A percentile compares a stretch with the other conserved stretches of the same genome.
Evolutionary conservation across 1,140 invertebrate genomes (phyloP).

Genomic region (Bicyclus anynana): DNA sequence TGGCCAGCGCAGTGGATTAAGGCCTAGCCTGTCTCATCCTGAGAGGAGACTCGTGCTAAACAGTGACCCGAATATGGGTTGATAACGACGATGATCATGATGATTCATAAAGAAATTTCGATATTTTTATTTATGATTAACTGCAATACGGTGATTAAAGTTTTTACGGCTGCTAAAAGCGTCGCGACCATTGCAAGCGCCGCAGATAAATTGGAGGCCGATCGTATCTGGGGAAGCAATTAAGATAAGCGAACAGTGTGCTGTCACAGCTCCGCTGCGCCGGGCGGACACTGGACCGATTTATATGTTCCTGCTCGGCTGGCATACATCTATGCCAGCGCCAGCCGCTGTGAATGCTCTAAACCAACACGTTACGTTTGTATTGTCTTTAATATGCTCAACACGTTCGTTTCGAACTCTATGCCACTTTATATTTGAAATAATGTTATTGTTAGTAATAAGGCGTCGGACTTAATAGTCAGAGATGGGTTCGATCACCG

Average conservation of each 20-base stretch:
- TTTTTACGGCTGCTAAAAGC: conserved; percentile 29
- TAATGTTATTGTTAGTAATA: no score
- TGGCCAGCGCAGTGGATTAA: no score
- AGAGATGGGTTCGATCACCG: no score
- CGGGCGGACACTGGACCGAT: conserved; percentile 49
- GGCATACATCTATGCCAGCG: conserved; percentile 30
- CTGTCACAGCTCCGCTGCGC: conserved; percentile 53
- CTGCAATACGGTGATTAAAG: not conserved
- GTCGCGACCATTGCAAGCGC: conserved; percentile 11
- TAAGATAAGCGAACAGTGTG: conserved; percentile 65
- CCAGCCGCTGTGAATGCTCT: conserved; percentile 20
- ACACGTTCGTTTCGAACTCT: not conserved
- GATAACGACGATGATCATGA: no score
- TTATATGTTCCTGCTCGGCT: conserved; percentile 40
- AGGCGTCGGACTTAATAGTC: no score
- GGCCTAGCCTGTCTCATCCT: no score
- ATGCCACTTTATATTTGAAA: no score
- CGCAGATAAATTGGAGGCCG: conserved; percentile 53
- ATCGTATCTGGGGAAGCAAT: conserved; percentile 63
- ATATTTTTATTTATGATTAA: not conserved
- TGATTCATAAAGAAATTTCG: no score
- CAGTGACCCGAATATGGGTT: no score
- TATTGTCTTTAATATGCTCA: conserved; percentile 17
- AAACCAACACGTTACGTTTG: conserved; percentile 16
- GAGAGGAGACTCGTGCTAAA: no score